Percentiles rank a stretch among this genome's conserved stretches.
Evolutionary conservation across 2,797 vertebrate genomes (phyloP).

Genomic region (Poliocrania exsul): DNA sequence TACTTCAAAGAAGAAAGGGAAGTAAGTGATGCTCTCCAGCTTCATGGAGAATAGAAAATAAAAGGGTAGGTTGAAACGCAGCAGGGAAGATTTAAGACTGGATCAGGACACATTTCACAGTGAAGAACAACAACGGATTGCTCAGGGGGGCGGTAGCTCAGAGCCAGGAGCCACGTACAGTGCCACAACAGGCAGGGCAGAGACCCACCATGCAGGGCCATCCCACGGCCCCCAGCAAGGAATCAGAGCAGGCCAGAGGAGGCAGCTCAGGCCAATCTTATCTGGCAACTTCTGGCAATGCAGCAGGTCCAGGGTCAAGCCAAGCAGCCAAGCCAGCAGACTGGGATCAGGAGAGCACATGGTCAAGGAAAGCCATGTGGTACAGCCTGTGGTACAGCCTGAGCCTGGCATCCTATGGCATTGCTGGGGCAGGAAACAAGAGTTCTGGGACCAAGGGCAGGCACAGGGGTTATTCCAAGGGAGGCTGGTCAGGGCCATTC

Average conservation of each 20-base stretch:
- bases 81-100: background rate
- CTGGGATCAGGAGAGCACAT: background rate
- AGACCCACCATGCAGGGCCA: background rate
- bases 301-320: background rate
- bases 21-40: background rate
- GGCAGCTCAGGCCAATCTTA: background rate
- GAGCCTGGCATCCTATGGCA: fast-evolving
- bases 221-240: background rate
- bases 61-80: background rate
- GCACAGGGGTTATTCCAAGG: background rate
- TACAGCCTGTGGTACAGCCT: background rate
- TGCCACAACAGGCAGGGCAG: background rate
- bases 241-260: background rate
- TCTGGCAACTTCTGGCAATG: background rate
- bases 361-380: background rate
- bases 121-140: background rate
- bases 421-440: background rate
- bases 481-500: background rate
- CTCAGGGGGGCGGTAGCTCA: background rate
- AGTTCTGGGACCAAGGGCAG: background rate
- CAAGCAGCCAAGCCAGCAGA: background rate
- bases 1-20: background rate
- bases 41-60: background rate
- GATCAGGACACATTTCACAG: background rate
- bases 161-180: fast-evolving